Base-by-base conservation (phyloP, 1,140 invertebrate genomes). In the Tetramorium simillimum region DNA sequence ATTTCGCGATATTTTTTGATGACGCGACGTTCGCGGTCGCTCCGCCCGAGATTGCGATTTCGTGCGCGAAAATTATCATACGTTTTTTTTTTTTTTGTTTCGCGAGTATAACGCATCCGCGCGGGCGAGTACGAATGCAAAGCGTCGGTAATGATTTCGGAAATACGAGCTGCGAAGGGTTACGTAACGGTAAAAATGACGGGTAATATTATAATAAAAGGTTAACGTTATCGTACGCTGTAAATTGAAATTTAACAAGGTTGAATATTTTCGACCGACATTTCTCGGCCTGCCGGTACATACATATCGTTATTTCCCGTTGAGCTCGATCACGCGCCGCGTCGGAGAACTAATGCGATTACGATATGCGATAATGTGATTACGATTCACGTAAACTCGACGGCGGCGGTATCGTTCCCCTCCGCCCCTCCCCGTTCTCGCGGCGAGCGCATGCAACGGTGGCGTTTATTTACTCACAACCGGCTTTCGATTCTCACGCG, bases 401-500 rank as follows among this genome's bases (percentile, higher is more conserved):
- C 69, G 40, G 43, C 21, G 40, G 51, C 65, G 65, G 14, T 73
- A 84, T 85, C 46, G 58, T 65, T 85, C 37, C 46, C 73, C 33
- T 33, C 33, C 33, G 3, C 3, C 33, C 33, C 33, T 33, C 33
- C 3, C 33, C 56, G 63, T 67, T 46, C 40, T 5, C 33, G 40
- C 24, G 37, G 9, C 28, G 58, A 49, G 18, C 37, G 37, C 18
- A 14, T 5, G 40, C 76, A 21, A 60, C 46, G 65, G 67, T 58
- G 37, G 7, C 86, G 65, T 75, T 86, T 67, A 60, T 60, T 62
- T 76, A 51, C 62, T 82, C 76, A 18, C 37, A 28, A 21, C 12
- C 33, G 65, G 72, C 87, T 86, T 89, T 89, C 84, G 76, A 77
- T 89, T 86, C 88, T 89, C 88, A 76, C 84, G 82, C 72, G 43